Percentiles rank a stretch among this genome's conserved stretches.
phyloP scores from a whole-genome alignment of 2,113 vertebrate species.

The Arenaria interpres region DNA sequence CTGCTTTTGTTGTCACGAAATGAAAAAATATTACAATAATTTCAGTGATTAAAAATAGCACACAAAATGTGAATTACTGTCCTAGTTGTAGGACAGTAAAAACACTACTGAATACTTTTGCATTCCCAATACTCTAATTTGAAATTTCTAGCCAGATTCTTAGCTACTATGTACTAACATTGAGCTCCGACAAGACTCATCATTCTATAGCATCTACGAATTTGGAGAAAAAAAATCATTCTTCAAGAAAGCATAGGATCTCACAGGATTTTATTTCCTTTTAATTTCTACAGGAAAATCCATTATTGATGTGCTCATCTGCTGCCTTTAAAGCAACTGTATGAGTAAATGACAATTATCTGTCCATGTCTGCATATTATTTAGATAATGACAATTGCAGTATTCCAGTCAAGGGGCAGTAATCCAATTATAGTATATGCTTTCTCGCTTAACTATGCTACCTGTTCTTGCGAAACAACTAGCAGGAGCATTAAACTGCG shows the following conservation, averaged over 20 bases:
- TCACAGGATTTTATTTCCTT: conserved; percentile 67
- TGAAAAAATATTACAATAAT: not conserved
- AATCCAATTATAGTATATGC: not conserved
- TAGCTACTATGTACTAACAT: not conserved
- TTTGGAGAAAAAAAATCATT: not conserved
- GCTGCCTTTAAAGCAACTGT: conserved; percentile 49
- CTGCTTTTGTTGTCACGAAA: not conserved
- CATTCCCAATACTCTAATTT: conserved; percentile 47
- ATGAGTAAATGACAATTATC: conserved; percentile 74
- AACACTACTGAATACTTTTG: not conserved
- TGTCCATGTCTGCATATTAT: conserved; percentile 71
- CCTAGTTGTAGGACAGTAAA: not conserved
- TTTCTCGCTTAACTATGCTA: not conserved
- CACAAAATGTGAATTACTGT: not conserved
- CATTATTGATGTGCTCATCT: conserved; percentile 69
- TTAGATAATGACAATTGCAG: conserved; percentile 49
- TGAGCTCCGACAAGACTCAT: not conserved
- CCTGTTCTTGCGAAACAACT: not conserved
- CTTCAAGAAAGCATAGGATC: not conserved
- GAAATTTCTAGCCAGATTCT: conserved; percentile 53
- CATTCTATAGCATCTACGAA: not conserved
- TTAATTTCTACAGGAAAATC: not conserved
- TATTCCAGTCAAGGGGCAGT: not conserved
- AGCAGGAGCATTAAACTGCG: not conserved
- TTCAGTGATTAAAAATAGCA: not conserved